These are phyloP conservation scores for Lithosia quadra DNA, from an alignment of 2,888 invertebrate genomes.

Conservation along the genomic window DNA sequence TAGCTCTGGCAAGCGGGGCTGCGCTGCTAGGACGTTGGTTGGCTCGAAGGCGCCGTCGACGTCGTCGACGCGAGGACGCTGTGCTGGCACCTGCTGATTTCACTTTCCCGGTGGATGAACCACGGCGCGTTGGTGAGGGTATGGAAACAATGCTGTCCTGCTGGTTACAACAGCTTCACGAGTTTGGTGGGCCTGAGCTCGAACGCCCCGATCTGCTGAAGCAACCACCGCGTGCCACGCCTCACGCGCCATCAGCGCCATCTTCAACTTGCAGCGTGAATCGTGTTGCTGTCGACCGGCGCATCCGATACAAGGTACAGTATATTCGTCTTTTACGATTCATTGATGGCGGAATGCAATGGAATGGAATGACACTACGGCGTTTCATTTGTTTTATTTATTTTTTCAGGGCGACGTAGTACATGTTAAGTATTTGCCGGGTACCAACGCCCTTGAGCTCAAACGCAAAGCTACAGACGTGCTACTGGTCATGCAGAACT, in stretches of 20 bases:
- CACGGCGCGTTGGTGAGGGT: slow-evolving; percentile 87
- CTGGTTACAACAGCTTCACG: slow-evolving; percentile 94
- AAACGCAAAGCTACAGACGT: slow-evolving; percentile 93
- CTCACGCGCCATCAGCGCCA: slow-evolving; percentile 76
- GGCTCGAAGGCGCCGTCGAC: slow-evolving; percentile 55
- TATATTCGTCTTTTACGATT: neutral
- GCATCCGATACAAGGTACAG: slow-evolving; percentile 93
- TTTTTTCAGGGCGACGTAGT: slow-evolving; percentile 93
- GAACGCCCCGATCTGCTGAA: slow-evolving; percentile 95
- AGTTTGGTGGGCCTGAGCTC: slow-evolving; percentile 93
- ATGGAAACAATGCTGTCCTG: slow-evolving; percentile 95
- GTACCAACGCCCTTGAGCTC: slow-evolving; percentile 89
- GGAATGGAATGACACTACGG: too few species aligned
- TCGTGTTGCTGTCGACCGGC: slow-evolving; percentile 87
- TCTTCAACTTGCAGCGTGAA: slow-evolving; percentile 83
- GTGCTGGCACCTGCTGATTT: slow-evolving; percentile 61
- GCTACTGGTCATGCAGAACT: slow-evolving; percentile 92
- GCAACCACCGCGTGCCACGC: slow-evolving; percentile 86
- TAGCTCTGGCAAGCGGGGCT: slow-evolving; percentile 39
- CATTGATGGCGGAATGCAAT: too few species aligned
- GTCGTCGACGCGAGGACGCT: slow-evolving; percentile 54
- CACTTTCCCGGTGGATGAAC: slow-evolving; percentile 68
- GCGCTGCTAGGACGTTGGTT: slow-evolving; percentile 49
- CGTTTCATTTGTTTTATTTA: neutral
- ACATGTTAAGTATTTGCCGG: slow-evolving; percentile 92